These are phyloP conservation scores for Macaca fascicularis DNA, from an alignment of 2,113 vertebrate genomes.

Conservation along the genomic window T2T-MFA8v1.1 NC_088379.1:3144001-3144500, in stretches of 20 bases:
- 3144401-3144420: background rate
- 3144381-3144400: conserved; percentile 90
- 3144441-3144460: background rate
- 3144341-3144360: conserved; percentile 96
- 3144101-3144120: conserved; percentile 93
- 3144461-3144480: background rate
- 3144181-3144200: conserved; percentile 88
- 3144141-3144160: conserved; percentile 91
- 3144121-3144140: conserved; percentile 86
- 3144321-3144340: conserved; percentile 94
- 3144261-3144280: conserved; percentile 81
- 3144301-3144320: conserved; percentile 91
- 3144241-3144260: too few species aligned
- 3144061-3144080: background rate
- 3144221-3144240: background rate
- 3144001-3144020: conserved; percentile 77
- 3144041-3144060: background rate
- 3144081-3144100: conserved; percentile 85
- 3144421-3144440: background rate
- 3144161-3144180: conserved; percentile 93
- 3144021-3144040: background rate
- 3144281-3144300: conserved; percentile 89
- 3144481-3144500: background rate
- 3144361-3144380: conserved; percentile 99
- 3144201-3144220: background rate